Conservation (phyloP, 2,797 vertebrate species). For the Malurus splendens region DNA sequence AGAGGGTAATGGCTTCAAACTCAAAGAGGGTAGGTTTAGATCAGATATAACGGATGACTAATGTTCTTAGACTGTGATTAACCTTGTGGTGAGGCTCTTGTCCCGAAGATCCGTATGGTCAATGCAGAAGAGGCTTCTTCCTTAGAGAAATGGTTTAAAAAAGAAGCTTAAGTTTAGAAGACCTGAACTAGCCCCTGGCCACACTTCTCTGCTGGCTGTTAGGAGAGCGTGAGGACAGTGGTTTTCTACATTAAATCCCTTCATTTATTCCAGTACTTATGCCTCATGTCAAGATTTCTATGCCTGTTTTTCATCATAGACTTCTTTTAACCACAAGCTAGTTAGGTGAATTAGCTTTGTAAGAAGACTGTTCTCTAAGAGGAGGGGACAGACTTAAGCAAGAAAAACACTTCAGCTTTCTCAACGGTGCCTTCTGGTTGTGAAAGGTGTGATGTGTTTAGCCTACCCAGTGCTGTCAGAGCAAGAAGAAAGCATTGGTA, state of each 20-base stretch:
- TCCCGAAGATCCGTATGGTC: neutral
- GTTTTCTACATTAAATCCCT: neutral
- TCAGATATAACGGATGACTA: neutral
- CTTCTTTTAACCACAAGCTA: neutral
- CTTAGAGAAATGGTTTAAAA: neutral
- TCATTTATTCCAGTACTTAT: neutral
- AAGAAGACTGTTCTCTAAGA: neutral
- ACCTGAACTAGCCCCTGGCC: neutral
- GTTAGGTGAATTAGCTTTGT: neutral
- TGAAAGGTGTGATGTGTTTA: neutral
- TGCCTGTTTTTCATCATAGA: neutral
- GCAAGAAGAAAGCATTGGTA: neutral
- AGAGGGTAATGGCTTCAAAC: neutral
- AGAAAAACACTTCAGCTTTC: neutral
- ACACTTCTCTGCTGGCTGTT: neutral
- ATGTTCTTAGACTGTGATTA: neutral
- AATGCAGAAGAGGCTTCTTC: neutral
- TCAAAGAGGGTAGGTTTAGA: neutral
- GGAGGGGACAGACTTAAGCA: neutral
- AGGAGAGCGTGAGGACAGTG: neutral
- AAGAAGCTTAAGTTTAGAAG: neutral
- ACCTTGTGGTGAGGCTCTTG: neutral
- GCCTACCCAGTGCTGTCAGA: neutral
- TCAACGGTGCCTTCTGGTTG: neutral
- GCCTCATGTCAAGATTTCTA: neutral